Evolutionary conservation across 1,140 invertebrate species (phyloP).

Genomic region (Samia ricini): DNA sequence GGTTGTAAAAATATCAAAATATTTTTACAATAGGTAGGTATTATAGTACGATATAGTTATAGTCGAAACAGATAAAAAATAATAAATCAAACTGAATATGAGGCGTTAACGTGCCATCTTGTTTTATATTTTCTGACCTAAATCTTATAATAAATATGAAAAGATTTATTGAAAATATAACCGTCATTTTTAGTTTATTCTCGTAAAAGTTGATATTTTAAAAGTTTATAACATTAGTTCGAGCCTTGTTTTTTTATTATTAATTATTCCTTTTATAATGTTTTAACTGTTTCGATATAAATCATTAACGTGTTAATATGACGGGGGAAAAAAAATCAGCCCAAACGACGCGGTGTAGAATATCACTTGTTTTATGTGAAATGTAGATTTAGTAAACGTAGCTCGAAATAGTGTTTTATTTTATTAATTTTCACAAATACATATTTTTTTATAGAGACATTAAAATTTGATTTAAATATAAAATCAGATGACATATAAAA

Average conservation of each 20-base stretch:
- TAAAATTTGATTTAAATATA: not conserved
- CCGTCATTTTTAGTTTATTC: not conserved
- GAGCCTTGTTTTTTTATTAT: not conserved
- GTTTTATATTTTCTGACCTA: not conserved
- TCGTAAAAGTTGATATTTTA: not conserved
- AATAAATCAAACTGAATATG: not conserved
- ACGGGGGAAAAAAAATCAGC: not conserved
- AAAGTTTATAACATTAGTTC: not conserved
- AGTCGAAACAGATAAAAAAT: not conserved
- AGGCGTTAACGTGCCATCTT: not conserved
- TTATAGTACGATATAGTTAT: too few species aligned
- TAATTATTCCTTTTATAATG: not conserved
- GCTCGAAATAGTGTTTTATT: not conserved
- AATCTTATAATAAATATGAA: not conserved
- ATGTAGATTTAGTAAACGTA: not conserved
- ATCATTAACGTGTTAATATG: not conserved
- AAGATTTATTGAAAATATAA: slow-evolving; percentile 1
- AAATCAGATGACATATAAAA: not conserved
- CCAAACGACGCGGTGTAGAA: not conserved
- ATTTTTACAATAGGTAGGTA: not conserved
- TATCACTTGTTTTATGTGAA: not conserved
- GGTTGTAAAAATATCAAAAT: not conserved
- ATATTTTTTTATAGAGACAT: not conserved
- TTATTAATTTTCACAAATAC: not conserved
- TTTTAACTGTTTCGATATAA: not conserved